These are phyloP conservation scores for Trichomalopsis sarcophagae DNA, from an alignment of 1,140 invertebrate species.

Conservation along the genomic window DNA sequence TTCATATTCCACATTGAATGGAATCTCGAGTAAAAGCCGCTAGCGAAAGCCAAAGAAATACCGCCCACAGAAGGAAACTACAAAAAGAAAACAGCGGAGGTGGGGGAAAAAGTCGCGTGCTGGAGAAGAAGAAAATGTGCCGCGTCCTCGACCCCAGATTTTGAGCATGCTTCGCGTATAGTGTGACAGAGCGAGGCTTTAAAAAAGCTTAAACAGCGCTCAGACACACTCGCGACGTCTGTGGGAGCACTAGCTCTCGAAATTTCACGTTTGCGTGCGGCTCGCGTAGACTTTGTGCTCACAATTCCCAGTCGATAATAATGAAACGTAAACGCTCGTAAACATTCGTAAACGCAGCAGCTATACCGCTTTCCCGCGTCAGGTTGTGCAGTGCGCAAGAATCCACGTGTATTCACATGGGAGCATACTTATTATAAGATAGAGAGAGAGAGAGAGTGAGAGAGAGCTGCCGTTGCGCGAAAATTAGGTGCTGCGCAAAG, in stretches of 20 bases:
- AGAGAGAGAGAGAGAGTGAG: too few species aligned
- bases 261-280: constrained; percentile 19
- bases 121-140: constrained; percentile 8
- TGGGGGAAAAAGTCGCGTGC: background rate
- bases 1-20: too few species aligned
- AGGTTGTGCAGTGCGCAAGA: background rate
- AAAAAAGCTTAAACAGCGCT: constrained; percentile 37
- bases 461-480: background rate
- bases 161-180: background rate
- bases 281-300: background rate
- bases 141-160: constrained; percentile 41
- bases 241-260: background rate
- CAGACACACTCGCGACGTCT: constrained; percentile 9
- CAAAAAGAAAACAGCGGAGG: too few species aligned
- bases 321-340: too few species aligned
- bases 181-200: constrained; percentile 11
- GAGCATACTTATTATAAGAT: background rate
- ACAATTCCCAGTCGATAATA: too few species aligned
- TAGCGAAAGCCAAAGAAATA: too few species aligned
- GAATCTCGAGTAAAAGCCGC: too few species aligned
- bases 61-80: too few species aligned
- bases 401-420: background rate
- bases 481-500: background rate
- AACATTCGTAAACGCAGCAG: too few species aligned
- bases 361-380: too few species aligned